Evolutionary conservation across 2,113 vertebrate genomes (phyloP), one percentile per base, ranked within the genome.

Genomic region (Chitala chitala): DNA sequence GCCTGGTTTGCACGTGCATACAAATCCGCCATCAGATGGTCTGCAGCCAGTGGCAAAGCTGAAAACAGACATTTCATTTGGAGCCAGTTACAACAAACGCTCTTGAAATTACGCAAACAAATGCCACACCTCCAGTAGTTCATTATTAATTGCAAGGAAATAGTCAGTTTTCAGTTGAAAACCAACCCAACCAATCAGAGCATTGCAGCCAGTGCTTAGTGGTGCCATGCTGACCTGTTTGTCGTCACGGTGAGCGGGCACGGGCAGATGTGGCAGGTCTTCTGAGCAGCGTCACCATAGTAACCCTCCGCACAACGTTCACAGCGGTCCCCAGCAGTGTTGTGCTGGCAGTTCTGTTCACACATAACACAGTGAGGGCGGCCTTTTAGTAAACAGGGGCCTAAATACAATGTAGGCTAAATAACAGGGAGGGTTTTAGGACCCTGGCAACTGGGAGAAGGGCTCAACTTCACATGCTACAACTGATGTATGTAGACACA

Each of bases 11-110:
- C 97, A 99, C 20, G 88, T 72, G 71, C 97, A 99, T 77, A 86
- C 84, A 54, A 97, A 73, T 20, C 83, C 80, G 31, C 85, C 90
- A 3, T 82, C 82, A 3, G 85, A 84, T 72, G 93, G 90, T 48
- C 81, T 87, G 80, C 97, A 99, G 76, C 92, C 90, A 0, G 86
- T 84, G 53, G 96, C 94, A 85, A 98, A 98, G 72, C 97, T 99
- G 82, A 12, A 72, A 71, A 73, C 26, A 69, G 17, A 66, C n/a
- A 31, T 51, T 51, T n/a, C 6, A 6, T 63, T 68, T 46, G 24
- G 64, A 24, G 1, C 13, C 15, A 20, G 31, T 63, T 61, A 61
- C 6, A 2, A 15, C 31, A 36, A 1, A 3, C 8, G n/a, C 24
- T 56, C 54, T 13, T 13, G 54, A 56, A n/a, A n/a, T n/a, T n/a